Evolutionary conservation across 2,113 vertebrate genomes (phyloP), one percentile per base, ranked within the genome.

Genomic region (Tichodroma muraria): DNA sequence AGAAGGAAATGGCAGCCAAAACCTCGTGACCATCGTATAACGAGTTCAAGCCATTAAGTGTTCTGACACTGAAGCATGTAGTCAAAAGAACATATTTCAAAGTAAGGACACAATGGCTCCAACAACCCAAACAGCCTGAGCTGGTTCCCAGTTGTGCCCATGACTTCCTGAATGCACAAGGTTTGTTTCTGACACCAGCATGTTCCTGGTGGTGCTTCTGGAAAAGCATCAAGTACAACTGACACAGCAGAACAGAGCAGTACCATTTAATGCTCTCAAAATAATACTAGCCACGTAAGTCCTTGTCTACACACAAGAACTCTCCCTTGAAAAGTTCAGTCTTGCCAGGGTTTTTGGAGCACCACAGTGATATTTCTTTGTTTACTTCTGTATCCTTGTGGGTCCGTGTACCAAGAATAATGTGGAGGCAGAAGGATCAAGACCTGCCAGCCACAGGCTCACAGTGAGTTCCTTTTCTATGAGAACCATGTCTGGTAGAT

Each of bases 1-100:
- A 81, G 79, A 45, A 93, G 61, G 94, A 97, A 97, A 97, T 88
- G 52, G 90, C 94, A 97, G 93, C 60, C 85, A 85, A 91, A 95
- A 94, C 83, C 77, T 97, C 86, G 79, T 71, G 92, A 96, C 92
- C 90, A 86, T 38, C 93, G 80, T 27, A 22, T 76, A 73, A 77
- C 65, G 40, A 87, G 61, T 68, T 66, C 23, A 54, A 92, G 59
- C 28, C 54, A 33, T 40, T 57, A 59, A 50, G 19, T 60, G 71
- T 25, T 92, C 31, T 89, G 73, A 95, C 61, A 68, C 49, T 33
- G n/a, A 86, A 66, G 15, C n/a, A 15, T 14, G 37, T 0, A 78
- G 65, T n/a, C 15, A 73, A 73, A 83, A 57, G 8, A 47, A 66
- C 9, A 0, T 24, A 54, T 71, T 84, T 84, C 60, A 31, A 13